Percentiles rank a stretch among this genome's conserved stretches.
These are phyloP conservation scores for Rhinolophus ferrumequinum DNA, from an alignment of 2,113 vertebrate genomes.

Conservation along the genomic window DNA sequence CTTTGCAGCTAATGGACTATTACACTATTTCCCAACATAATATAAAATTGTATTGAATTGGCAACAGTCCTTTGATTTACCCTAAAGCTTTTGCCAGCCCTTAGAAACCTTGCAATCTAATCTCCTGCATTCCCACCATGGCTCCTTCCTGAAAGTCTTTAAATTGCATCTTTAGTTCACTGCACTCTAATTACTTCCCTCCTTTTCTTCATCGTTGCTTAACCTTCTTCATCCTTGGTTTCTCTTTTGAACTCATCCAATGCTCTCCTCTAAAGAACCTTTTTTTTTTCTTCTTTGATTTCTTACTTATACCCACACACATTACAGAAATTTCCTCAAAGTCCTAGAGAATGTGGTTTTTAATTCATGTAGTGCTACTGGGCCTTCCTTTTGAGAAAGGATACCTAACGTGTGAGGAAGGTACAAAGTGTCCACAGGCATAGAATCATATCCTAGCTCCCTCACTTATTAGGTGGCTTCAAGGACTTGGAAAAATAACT, in stretches of 20 bases:
- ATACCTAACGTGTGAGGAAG: background rate
- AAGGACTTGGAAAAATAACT: background rate
- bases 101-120: constrained; percentile 63
- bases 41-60: constrained; percentile 59
- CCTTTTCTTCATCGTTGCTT: constrained; percentile 19
- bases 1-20: constrained; percentile 58
- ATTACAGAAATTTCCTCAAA: constrained; percentile 41
- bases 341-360: background rate
- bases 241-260: constrained; percentile 46
- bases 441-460: background rate
- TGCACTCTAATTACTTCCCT: constrained; percentile 72
- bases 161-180: constrained; percentile 53
- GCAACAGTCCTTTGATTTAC: constrained; percentile 65
- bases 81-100: constrained; percentile 61
- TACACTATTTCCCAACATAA: constrained; percentile 62
- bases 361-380: background rate
- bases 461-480: background rate
- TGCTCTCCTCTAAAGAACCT: constrained; percentile 27
- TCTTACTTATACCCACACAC: background rate
- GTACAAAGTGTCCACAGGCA: no score
- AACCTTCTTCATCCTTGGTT: constrained; percentile 55
- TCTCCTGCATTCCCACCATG: constrained; percentile 56
- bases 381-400: background rate
- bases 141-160: constrained; percentile 60
- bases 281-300: background rate